A percentile compares a stretch with the other conserved stretches of the same genome.
Conservation (phyloP, 1,140 invertebrate species). For the Archivesica marissinica region DNA sequence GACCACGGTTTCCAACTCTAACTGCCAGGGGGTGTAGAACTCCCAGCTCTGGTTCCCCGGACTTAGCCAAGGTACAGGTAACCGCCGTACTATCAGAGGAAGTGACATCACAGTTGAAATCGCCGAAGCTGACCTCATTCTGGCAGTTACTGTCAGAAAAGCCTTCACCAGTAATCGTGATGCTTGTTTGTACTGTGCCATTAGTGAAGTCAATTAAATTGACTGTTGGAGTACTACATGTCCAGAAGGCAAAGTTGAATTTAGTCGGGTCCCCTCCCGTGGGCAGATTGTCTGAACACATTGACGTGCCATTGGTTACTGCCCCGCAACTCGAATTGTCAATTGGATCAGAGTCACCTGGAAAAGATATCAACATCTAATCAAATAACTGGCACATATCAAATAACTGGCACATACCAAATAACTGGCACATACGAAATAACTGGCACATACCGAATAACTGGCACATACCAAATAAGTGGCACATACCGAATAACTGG, state of each 20-base stretch:
- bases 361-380: not conserved
- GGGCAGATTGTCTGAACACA: slow-evolving; percentile 1
- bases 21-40: slow-evolving; percentile 53
- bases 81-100: slow-evolving; percentile 11
- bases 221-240: slow-evolving; percentile 69
- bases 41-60: slow-evolving; percentile 60
- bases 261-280: slow-evolving; percentile 5
- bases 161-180: slow-evolving; percentile 67
- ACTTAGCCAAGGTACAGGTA: slow-evolving; percentile 45
- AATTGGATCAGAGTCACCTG: slow-evolving; percentile 14
- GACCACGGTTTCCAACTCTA: slow-evolving; percentile 70
- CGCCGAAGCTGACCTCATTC: slow-evolving; percentile 67
- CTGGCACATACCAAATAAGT: no score
- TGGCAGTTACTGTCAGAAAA: slow-evolving; percentile 67
- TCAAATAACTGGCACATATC: no score
- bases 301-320: not conserved
- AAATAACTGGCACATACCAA: no score
- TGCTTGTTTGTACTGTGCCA: slow-evolving; percentile 61
- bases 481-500: no score
- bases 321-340: not conserved
- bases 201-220: slow-evolving; percentile 56
- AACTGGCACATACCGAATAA: no score
- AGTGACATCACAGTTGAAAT: slow-evolving; percentile 41
- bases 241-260: slow-evolving; percentile 70
- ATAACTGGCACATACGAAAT: no score